Conservation (phyloP, 2,888 invertebrate species). For the Mamestra brassicae region DNA sequence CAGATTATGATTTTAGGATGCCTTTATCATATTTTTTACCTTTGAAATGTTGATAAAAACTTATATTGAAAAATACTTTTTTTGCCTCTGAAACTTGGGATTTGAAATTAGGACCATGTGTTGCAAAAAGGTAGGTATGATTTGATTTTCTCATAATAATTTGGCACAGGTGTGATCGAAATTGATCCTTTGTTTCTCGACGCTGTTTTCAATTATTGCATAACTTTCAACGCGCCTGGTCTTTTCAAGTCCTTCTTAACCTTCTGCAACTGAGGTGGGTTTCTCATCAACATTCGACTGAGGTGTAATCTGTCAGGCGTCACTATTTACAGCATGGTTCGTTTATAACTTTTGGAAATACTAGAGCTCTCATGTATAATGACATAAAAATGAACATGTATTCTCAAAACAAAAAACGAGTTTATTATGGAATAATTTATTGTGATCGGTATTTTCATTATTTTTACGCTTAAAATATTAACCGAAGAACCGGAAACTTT, state of each 20-base stretch:
- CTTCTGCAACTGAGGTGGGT: too few species aligned
- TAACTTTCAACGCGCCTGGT: not conserved
- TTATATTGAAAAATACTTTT: not conserved
- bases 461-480: not conserved
- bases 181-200: not conserved
- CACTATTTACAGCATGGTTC: too few species aligned
- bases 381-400: too few species aligned
- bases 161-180: not conserved
- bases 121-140: not conserved
- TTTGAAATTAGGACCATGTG: not conserved
- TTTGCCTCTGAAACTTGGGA: not conserved
- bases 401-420: too few species aligned
- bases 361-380: too few species aligned
- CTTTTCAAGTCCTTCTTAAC: not conserved
- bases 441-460: too few species aligned
- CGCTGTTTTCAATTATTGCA: not conserved
- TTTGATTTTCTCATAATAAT: constrained; percentile 8
- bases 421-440: too few species aligned
- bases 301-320: too few species aligned
- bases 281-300: too few species aligned
- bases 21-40: not conserved
- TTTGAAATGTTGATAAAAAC: not conserved
- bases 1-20: not conserved
- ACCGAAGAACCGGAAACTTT: not conserved
- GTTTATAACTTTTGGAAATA: too few species aligned